These are phyloP conservation scores for Enteromius paludinosus DNA, from an alignment of 2,797 vertebrate species.

Conservation along the genomic window DNA sequence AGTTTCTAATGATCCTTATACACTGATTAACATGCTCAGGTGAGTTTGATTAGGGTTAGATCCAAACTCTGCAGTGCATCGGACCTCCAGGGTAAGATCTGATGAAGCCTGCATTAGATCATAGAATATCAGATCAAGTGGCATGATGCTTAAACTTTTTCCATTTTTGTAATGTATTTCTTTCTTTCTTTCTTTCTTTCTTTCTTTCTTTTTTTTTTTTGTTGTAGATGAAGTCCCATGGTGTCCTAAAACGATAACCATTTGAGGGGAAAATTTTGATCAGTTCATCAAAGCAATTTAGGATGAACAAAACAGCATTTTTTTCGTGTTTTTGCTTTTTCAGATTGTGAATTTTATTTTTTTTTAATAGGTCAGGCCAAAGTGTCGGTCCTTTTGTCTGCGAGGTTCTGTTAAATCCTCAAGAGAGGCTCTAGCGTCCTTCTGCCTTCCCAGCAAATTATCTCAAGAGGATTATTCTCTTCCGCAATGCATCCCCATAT, in stretches of 20 bases:
- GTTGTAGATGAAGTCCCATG: background rate
- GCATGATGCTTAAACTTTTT: background rate
- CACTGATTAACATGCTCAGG: too few relatives aligned
- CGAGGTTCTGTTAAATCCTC: constrained; percentile 63
- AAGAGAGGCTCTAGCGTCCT: constrained; percentile 58
- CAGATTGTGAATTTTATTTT: background rate
- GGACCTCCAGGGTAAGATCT: too few relatives aligned
- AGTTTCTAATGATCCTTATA: too few relatives aligned
- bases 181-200: too few relatives aligned
- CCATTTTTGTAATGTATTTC: background rate
- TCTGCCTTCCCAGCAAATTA: constrained; percentile 68
- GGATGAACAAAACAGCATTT: background rate
- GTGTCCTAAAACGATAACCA: background rate
- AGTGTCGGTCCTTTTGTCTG: constrained; percentile 40
- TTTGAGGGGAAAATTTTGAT: background rate
- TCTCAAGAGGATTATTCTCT: constrained; percentile 70
- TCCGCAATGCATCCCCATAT: constrained; percentile 61
- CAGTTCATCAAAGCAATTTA: background rate
- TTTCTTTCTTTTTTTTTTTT: too few relatives aligned
- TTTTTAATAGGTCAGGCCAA: constrained; percentile 56
- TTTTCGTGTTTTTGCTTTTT: background rate
- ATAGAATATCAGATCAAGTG: constrained; percentile 10
- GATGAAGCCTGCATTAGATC: constrained; percentile 10
- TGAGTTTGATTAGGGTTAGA: too few relatives aligned
- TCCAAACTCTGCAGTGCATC: too few relatives aligned